Conservation (phyloP, 2,888 invertebrate genomes). For the Nysson spinosus region DNA sequence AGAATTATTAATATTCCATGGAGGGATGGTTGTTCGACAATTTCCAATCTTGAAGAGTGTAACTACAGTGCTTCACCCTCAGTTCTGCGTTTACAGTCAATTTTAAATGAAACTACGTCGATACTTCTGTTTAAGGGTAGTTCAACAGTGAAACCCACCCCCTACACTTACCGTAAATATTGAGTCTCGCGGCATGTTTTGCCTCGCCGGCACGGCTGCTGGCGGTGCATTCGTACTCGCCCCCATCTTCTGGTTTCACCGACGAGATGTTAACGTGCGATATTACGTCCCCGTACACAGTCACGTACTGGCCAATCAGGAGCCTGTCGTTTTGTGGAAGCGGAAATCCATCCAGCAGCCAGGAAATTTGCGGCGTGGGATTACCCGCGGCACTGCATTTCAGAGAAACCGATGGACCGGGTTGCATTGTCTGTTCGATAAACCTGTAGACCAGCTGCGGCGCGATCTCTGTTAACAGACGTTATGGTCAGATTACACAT, state of each 20-base stretch:
- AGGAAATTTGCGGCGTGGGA: constrained; percentile 79
- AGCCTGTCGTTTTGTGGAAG: constrained; percentile 79
- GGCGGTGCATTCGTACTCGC: constrained; percentile 79
- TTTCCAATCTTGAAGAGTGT: too few relatives aligned
- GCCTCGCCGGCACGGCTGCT: constrained; percentile 78
- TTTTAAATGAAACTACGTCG: constrained; percentile 38
- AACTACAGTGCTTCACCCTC: too few relatives aligned
- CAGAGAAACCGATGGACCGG: constrained; percentile 78
- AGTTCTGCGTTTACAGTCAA: constrained; percentile 38
- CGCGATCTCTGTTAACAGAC: constrained; percentile 77
- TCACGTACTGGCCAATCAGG: constrained; percentile 78
- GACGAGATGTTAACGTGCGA: constrained; percentile 78
- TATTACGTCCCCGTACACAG: constrained; percentile 78
- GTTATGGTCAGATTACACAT: constrained; percentile 48
- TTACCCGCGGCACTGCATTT: constrained; percentile 78
- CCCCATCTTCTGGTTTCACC: constrained; percentile 79
- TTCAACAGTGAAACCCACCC: neutral
- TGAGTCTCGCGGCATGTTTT: constrained; percentile 78
- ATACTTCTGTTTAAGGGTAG: constrained; percentile 17
- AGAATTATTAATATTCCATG: too few relatives aligned
- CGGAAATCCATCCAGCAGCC: constrained; percentile 78
- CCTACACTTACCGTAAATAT: constrained; percentile 79
- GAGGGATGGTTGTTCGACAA: too few relatives aligned
- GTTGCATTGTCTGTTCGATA: constrained; percentile 78
- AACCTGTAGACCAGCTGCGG: constrained; percentile 78